Base-by-base conservation (phyloP, 2,113 vertebrate genomes). In the Condylura cristata region DNA sequence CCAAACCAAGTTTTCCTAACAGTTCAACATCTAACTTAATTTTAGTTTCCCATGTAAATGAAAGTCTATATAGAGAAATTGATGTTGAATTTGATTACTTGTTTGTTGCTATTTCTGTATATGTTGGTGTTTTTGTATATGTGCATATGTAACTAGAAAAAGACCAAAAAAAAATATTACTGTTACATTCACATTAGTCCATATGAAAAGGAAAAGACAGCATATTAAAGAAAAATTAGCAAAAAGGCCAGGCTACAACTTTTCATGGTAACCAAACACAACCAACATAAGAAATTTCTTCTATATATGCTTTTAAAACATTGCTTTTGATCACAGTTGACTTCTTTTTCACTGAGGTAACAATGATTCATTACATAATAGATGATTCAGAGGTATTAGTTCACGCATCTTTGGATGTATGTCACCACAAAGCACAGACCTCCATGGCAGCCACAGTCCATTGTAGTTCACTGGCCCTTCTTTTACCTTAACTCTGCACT, bases 191-290 rank as follows among this genome's bases (percentile, higher is more conserved):
- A 44, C 41, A 12, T 89, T 70, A 60, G 58, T 3, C 9, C 11
- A 30, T 7, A 61, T 10, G 74, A 0, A 3, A 56, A 74, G 16
- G 22, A 48, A 37, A 70, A 14, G 1, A 28, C 0, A 22, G 1
- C 37, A 56, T 6, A 48, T 17, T 63, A 26, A 34, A 28, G 86
- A 80, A 26, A 83, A 72, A n/a, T 20, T 3, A 39, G 4, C 30
- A 48, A 53, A 61, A 66, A 22, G 53, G 2, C 0, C 17, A 48
- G 17, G n/a, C 16, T 16, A 76, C 4, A 60, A 3, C 24, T 61
- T 76, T 93, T 71, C 2, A 60, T 65, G 58, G 18, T 72, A 51
- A 11, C 17, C 24, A 82, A 86, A 82, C 4, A 2, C 13, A 90
- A 30, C 0, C 0, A 37, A 78, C 14, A 14, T 9, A 56, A 34